Evolutionary conservation across 2,888 invertebrate species (phyloP), one percentile per base, ranked within the genome.

Genomic region (Ormyrus pomaceus): DNA sequence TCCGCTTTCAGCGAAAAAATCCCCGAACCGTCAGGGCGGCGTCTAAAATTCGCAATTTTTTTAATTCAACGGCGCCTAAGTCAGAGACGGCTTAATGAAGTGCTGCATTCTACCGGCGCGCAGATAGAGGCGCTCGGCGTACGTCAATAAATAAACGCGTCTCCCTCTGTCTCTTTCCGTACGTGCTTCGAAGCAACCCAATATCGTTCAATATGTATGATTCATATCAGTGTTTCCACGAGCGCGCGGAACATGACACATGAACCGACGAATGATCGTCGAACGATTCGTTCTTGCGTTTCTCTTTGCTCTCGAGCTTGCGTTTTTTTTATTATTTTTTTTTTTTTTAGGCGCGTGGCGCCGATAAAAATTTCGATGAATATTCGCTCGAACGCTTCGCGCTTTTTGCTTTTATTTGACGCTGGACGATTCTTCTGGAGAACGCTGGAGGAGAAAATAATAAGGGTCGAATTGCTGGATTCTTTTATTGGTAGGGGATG

Each of bases 131-230:
- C 56, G 8, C 8, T 48, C n/a, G n/a, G 11, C n/a, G 45, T 34
- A 34, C 34, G 34, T 34, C 34, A 34, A 34, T 34, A 34, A 34
- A 34, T 34, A 34, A 34, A 34, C 34, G 34, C 34, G 34, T 34
- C n/a, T 34, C 34, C 34, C 34, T 34, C 34, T 34, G 34, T 34
- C 34, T 34, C 34, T 34, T 34, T 59, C 11, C 11, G 50, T 73
- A 69, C 65, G 66, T 66, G 58, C 59, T 13, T 6, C 51, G 10
- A 61, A 51, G 48, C 53, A 61, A 48, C 48, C 68, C 61, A 62
- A 84, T 83, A 81, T 80, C 77, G 84, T 83, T 82, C 82, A 81
- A 83, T 83, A 83, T 81, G 78, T 77, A 83, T 72, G 81, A 80
- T 82, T 80, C 79, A 71, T 66, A 66, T 62, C 71, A 68, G 58